Conservation (phyloP, 2,113 vertebrate genomes). For the Thryonomys swinderianus region DNA sequence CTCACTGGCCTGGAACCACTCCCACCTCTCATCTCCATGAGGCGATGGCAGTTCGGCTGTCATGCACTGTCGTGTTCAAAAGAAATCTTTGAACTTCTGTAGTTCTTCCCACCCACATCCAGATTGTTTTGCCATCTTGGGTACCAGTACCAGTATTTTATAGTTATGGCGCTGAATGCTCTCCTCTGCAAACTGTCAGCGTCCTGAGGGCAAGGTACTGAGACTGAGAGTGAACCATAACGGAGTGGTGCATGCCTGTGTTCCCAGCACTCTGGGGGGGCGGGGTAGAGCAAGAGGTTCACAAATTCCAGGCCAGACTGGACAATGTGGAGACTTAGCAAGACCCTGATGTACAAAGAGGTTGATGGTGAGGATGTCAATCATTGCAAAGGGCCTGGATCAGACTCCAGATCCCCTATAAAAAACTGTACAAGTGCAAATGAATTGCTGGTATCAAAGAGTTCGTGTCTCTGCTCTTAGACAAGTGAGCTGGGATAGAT, state of each 20-base stretch:
- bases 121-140: background rate
- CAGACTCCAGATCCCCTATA: background rate
- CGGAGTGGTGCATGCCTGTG: background rate
- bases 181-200: background rate
- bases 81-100: background rate
- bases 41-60: background rate
- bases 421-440: background rate
- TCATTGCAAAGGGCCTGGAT: background rate
- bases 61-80: background rate
- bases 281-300: background rate
- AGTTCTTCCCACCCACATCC: background rate
- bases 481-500: background rate
- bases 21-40: background rate
- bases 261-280: background rate
- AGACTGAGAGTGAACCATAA: background rate
- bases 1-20: background rate
- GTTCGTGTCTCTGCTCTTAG: background rate
- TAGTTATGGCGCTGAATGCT: background rate
- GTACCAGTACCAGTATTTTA: background rate
- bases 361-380: background rate
- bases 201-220: background rate
- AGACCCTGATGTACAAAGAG: background rate
- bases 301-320: background rate
- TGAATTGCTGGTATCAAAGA: background rate
- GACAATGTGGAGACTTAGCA: background rate